These are phyloP conservation scores for Cephus pulcher DNA, from an alignment of 2,888 invertebrate species.

Conservation along the genomic window DNA sequence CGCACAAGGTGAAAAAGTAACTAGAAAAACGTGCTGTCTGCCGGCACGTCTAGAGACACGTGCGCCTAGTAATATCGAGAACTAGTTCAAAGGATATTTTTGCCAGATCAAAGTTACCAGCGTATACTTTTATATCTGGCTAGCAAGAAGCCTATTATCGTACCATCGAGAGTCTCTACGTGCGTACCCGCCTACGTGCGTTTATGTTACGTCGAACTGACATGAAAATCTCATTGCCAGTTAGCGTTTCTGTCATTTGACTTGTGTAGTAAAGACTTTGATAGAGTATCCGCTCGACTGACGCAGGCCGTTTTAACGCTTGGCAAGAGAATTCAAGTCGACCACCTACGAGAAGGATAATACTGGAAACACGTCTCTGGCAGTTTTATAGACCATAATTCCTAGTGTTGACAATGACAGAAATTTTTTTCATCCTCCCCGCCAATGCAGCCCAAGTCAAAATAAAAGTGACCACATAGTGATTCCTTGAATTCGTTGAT, in stretches of 20 bases:
- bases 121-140: neutral
- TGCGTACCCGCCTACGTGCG: neutral
- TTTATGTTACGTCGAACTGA: neutral
- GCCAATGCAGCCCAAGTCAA: no score
- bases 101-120: neutral
- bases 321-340: neutral
- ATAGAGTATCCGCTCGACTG: neutral
- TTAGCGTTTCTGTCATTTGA: neutral
- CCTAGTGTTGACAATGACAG: neutral
- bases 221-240: neutral
- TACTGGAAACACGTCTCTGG: neutral
- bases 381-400: neutral
- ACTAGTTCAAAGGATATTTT: conserved; percentile 4
- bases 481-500: no score
- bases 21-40: conserved; percentile 2
- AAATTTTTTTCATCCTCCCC: neutral
- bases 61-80: neutral
- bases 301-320: neutral
- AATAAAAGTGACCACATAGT: no score
- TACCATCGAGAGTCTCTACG: neutral
- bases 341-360: neutral
- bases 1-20: neutral
- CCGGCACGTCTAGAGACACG: neutral
- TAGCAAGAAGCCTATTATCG: neutral
- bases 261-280: neutral